Base-by-base conservation (phyloP, 2,797 vertebrate genomes). In the Agapornis canus region DNA sequence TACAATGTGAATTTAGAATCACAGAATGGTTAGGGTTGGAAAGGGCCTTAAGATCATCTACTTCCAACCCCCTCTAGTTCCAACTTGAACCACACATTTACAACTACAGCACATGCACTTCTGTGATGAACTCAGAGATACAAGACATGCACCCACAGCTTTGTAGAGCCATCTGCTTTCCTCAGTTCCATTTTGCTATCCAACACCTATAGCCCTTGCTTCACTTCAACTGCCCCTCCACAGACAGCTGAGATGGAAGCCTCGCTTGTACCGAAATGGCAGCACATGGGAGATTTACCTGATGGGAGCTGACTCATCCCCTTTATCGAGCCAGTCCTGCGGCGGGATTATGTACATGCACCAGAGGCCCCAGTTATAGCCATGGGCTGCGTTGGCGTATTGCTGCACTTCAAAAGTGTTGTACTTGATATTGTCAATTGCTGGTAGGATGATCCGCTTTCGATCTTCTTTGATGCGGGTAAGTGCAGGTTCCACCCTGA, bases 321-420 rank as follows among this genome's bases (percentile, higher is more conserved):
- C 99, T 39, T 98, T 99, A 97, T 99, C 99, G 88, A 99, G 98
- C 99, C 99, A 99, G 93, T 99, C 99, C 97, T 99, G 99, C 0
- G 99, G 99, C 0, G 99, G 99, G 89, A 99, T 99, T 94, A 99
- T 99, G 97, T 99, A 99, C 99, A 99, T 99, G 96, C 99, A 99
- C 99, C 99, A 99, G 86, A 99, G 98, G 3, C 99, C 99, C 99
- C 99, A 99, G 98, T 99, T 99, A 97, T 99, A 99, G 95, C 99
- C 99, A 3, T 99, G 99, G 72, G 99, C 99, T 0, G 99, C 99
- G 5, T 99, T 99, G 95, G 99, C 99, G 0, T 99, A 99, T 92
- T 99, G 99, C 97, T 99, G 99, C 92, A 99, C 99, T 93, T 99
- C 99, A 3, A 99, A 99, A 0, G 99, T 99, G 98, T 99, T 99